phyloP scores from a whole-genome alignment of 2,113 vertebrate species.

The Pionites leucogaster region DNA sequence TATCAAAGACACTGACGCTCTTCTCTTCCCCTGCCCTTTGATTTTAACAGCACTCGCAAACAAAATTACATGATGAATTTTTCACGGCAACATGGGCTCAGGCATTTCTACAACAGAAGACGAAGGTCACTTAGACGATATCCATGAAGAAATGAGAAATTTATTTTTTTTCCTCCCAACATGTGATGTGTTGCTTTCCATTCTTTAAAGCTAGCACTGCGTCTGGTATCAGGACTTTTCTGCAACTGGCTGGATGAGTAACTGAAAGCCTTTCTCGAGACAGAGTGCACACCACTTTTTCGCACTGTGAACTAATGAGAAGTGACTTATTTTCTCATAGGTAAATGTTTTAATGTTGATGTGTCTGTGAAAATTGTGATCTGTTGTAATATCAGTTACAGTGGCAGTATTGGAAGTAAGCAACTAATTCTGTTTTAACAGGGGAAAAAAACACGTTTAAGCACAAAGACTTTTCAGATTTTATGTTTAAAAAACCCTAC shows the following conservation, averaged over 20 bases:
- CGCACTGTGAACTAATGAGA: slow-evolving; percentile 86
- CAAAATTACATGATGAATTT: slow-evolving; percentile 99
- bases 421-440: slow-evolving; percentile 77
- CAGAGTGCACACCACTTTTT: slow-evolving; percentile 76
- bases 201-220: slow-evolving; percentile 73
- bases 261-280: slow-evolving; percentile 75
- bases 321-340: slow-evolving; percentile 82
- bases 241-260: slow-evolving; percentile 71
- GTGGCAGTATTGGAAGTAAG: slow-evolving; percentile 83
- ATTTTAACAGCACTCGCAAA: slow-evolving; percentile 92
- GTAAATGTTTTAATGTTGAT: slow-evolving; percentile 82
- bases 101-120: slow-evolving; percentile 98
- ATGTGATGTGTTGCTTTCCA: slow-evolving; percentile 77
- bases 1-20: slow-evolving; percentile 57
- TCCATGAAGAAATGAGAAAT: slow-evolving; percentile 82
- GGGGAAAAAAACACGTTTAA: slow-evolving; percentile 70
- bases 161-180: slow-evolving; percentile 71
- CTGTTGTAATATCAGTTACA: slow-evolving; percentile 82
- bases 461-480: slow-evolving; percentile 79
- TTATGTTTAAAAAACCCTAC: slow-evolving; percentile 71
- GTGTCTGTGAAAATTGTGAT: slow-evolving; percentile 82
- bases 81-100: slow-evolving; percentile 95
- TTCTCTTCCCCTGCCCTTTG: slow-evolving; percentile 54
- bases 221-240: slow-evolving; percentile 76
- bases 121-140: slow-evolving; percentile 91